phyloP scores from a whole-genome alignment of 2,797 vertebrate species.

The Yasuhikotakia modesta region DNA sequence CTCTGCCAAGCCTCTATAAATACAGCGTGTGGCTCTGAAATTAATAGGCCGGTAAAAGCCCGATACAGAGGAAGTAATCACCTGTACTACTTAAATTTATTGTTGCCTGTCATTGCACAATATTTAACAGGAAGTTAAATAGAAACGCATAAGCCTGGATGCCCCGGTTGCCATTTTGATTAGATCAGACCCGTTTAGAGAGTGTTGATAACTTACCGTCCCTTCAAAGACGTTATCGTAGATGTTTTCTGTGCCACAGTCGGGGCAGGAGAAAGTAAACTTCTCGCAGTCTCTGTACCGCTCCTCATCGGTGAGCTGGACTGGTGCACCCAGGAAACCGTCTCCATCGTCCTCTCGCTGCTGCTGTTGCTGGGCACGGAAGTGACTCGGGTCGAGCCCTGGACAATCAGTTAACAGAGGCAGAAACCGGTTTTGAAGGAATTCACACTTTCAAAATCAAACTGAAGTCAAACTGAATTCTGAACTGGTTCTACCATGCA shows the following conservation, averaged over 20 bases:
- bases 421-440: too few relatives aligned
- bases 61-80: slow-evolving; percentile 41
- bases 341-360: slow-evolving; percentile 92
- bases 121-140: slow-evolving; percentile 45
- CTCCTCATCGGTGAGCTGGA: slow-evolving; percentile 93
- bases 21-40: slow-evolving; percentile 27
- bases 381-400: slow-evolving; percentile 94
- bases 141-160: not conserved
- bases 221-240: slow-evolving; percentile 90
- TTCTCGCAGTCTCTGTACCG: slow-evolving; percentile 91
- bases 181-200: slow-evolving; percentile 11
- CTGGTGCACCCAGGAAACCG: slow-evolving; percentile 81
- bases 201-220: slow-evolving; percentile 77
- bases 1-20: slow-evolving; percentile 49
- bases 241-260: slow-evolving; percentile 89
- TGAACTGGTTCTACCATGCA: not conserved
- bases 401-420: slow-evolving; percentile 43
- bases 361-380: slow-evolving; percentile 86
- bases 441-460: too few relatives aligned
- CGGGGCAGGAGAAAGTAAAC: slow-evolving; percentile 89
- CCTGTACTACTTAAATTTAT: slow-evolving; percentile 44
- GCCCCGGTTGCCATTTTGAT: slow-evolving; percentile 27
- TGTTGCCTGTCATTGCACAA: slow-evolving; percentile 44
- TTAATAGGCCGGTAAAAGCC: slow-evolving; percentile 43
- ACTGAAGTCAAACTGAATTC: not conserved